A percentile compares a stretch with the other conserved stretches of the same genome.
phyloP scores from a whole-genome alignment of 2,888 invertebrate genomes.

The Acanthosepion lycidas region DNA sequence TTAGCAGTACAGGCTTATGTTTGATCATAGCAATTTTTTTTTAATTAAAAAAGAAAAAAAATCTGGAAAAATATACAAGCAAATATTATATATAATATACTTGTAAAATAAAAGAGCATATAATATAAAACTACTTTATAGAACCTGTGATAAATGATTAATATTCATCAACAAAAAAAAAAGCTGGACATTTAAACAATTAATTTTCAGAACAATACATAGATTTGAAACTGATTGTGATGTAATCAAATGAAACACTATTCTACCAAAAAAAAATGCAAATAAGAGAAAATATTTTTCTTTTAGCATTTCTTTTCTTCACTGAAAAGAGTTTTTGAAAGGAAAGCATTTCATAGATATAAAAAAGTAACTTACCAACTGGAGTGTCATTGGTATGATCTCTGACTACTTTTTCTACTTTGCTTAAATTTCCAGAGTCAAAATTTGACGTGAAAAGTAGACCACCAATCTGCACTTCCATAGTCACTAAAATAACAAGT shows the following conservation, averaged over 20 bases:
- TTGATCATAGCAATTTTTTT: background rate
- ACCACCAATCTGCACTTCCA: conserved; percentile 78
- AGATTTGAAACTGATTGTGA: no score
- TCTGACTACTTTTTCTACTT: conserved; percentile 81
- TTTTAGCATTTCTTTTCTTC: no score
- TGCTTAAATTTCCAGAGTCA: conserved; percentile 91
- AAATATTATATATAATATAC: background rate
- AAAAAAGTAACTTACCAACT: conserved; percentile 50
- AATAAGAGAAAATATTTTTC: no score
- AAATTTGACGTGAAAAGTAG: conserved; percentile 90
- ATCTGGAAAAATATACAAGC: background rate
- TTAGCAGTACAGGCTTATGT: background rate
- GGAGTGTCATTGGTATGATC: conserved; percentile 68
- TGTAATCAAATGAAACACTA: no score
- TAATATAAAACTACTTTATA: background rate
- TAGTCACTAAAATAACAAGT: conserved; percentile 52
- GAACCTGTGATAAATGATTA: background rate
- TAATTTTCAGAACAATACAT: no score
- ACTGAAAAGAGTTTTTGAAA: no score
- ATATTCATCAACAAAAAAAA: no score
- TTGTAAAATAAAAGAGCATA: background rate
- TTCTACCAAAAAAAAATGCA: no score
- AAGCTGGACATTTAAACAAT: no score
- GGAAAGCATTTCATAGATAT: background rate
- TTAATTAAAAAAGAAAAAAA: background rate